These are phyloP conservation scores for Sus cebifrons DNA, from an alignment of 2,797 vertebrate species.

Conservation along the genomic window DNA sequence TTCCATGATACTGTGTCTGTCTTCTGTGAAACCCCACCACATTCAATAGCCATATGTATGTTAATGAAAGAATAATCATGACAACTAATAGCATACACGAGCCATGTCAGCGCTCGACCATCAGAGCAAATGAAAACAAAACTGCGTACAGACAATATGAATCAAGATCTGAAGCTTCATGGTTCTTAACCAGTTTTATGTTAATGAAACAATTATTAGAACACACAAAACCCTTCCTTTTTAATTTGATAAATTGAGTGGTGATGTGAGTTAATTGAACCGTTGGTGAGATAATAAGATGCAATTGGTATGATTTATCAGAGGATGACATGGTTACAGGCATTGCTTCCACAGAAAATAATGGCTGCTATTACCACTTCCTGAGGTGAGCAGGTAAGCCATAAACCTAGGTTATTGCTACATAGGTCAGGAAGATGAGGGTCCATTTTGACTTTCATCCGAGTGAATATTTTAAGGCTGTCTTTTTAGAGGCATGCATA, in stretches of 20 bases:
- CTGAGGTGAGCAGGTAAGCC: constrained; percentile 40
- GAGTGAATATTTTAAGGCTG: constrained; percentile 1
- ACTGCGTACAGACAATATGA: neutral
- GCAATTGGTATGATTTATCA: constrained; percentile 74
- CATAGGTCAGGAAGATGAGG: constrained; percentile 11
- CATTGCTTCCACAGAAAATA: constrained; percentile 63
- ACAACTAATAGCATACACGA: constrained; percentile 40
- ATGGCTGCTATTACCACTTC: constrained; percentile 57
- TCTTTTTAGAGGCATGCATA: neutral
- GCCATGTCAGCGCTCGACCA: neutral
- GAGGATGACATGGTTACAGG: constrained; percentile 59
- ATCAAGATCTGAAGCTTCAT: constrained; percentile 44
- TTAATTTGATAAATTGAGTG: constrained; percentile 79
- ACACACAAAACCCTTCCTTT: constrained; percentile 74
- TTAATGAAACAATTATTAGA: constrained; percentile 83
- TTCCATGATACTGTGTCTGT: constrained; percentile 36
- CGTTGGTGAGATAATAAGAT: constrained; percentile 74
- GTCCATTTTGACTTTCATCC: constrained; percentile 29
- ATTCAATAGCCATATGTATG: constrained; percentile 37
- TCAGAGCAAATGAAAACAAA: constrained; percentile 64
- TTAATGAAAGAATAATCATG: constrained; percentile 70
- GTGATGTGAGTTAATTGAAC: constrained; percentile 73
- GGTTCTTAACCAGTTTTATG: constrained; percentile 70
- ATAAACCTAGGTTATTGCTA: constrained; percentile 50
- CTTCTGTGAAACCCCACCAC: constrained; percentile 63